Percentiles rank a stretch among this genome's conserved stretches.
Evolutionary conservation across 2,888 invertebrate genomes (phyloP).

Genomic region (Drosophila dives): DNA sequence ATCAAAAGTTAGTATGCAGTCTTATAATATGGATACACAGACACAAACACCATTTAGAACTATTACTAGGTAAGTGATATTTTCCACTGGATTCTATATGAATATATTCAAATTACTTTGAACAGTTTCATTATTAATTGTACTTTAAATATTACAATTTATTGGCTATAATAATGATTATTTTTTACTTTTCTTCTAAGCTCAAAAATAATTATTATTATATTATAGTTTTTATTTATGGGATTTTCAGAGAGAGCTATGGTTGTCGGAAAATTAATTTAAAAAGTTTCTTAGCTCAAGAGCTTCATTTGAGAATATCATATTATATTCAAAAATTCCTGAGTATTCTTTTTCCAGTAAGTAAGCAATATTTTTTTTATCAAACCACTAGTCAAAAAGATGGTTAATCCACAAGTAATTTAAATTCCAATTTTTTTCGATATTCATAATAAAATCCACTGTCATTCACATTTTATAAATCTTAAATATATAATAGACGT

Average conservation of each 20-base stretch:
- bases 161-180: background rate
- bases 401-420: background rate
- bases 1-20: conserved; percentile 81
- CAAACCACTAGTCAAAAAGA: background rate
- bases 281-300: background rate
- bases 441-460: conserved; percentile 29
- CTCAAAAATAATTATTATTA: background rate
- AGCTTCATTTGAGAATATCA: background rate
- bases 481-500: conserved; percentile 14
- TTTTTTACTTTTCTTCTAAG: background rate
- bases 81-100: conserved; percentile 24
- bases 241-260: background rate
- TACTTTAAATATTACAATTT: too few relatives aligned
- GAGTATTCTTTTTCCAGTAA: background rate
- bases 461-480: conserved; percentile 14
- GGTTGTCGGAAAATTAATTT: background rate
- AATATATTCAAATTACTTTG: background rate
- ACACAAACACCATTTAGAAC: conserved; percentile 53
- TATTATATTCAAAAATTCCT: background rate
- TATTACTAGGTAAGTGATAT: conserved; percentile 14
- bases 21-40: conserved; percentile 47
- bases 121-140: background rate
- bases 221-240: background rate
- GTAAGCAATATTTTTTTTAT: background rate
- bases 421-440: background rate